Base-by-base conservation (phyloP, 2,888 invertebrate genomes). In the Oxyscelio sp. region DNA sequence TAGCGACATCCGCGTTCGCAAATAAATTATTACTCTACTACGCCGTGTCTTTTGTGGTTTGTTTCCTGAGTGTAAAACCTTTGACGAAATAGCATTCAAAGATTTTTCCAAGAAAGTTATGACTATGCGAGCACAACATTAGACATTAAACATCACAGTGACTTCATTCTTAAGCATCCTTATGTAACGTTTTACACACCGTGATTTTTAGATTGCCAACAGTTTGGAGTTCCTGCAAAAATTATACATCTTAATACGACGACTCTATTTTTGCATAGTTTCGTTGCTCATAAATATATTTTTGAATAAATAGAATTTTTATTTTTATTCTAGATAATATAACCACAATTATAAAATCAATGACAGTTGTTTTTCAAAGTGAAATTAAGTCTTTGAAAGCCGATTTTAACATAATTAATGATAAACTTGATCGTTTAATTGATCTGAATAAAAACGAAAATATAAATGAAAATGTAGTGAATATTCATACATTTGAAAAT, bases 31-130 rank as follows among this genome's bases (percentile, higher is more conserved):
- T 88, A 88, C 88, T 89, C 87, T 88, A 84, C 88, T 86, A 87
- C 83, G 85, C 27, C 87, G 86, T 90, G 87, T 85, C 91, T 87
- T 90, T 92, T 92, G 91, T 91, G 88, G 88, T 77, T 87, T 87
- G 71, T 87, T 90, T 87, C 89, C 91, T 90, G 88, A 89, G 90
- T 92, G 92, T 91, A 89, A 91, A 91, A 91, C 90, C 91, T 90
- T 91, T 91, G 92, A 91, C 84, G 80, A 89, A 87, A 88, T 86
- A 86, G 87, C 87, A 88, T 87, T 88, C 85, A 84, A 87, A 89
- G 91, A 87, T 91, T 91, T 91, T 91, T 89, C 89, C 70, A 73
- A 81, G 77, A 83, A 79, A 85, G 59, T 68, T 63, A 65, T 45
- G 48, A 77, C 38, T 68, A 45, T 50, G 70, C 56, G 52, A 61